phyloP scores from a whole-genome alignment of 2,113 vertebrate species.

The Serilophus lunatus region DNA sequence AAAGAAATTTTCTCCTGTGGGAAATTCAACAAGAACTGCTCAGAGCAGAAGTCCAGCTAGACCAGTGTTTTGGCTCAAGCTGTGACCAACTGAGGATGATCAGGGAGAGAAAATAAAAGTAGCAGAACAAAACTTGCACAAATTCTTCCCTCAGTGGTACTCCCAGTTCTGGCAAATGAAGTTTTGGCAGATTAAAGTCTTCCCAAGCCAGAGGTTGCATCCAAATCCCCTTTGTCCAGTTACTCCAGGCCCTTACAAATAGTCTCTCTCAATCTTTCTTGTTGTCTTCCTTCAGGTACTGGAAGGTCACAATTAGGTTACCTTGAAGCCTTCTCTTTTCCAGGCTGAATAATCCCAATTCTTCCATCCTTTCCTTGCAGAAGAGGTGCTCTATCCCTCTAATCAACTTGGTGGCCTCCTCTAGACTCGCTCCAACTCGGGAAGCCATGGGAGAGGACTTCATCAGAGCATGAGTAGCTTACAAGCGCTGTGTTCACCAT shows the following conservation, averaged over 20 bases:
- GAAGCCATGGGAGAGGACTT: background rate
- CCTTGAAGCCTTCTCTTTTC: background rate
- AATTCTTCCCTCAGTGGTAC: background rate
- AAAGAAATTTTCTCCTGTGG: background rate
- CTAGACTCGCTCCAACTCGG: background rate
- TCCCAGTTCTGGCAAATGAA: slow-evolving; percentile 14
- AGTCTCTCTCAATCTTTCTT: background rate
- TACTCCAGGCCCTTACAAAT: background rate
- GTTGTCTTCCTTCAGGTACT: background rate
- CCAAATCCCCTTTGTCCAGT: background rate
- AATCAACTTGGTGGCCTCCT: background rate
- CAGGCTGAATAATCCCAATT: background rate
- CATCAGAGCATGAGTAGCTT: background rate
- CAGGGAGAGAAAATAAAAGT: background rate
- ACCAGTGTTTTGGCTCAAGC: background rate
- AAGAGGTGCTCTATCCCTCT: background rate
- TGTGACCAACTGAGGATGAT: background rate
- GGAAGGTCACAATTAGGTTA: background rate
- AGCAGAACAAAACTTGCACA: background rate
- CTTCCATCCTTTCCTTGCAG: background rate
- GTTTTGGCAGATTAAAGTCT: background rate
- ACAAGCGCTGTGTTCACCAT: background rate
- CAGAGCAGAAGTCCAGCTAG: background rate
- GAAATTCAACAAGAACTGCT: background rate
- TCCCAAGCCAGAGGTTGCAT: background rate